A percentile compares a stretch with the other conserved stretches of the same genome.
These are phyloP conservation scores for Nycteola revayana DNA, from an alignment of 2,888 invertebrate species.

Conservation along the genomic window DNA sequence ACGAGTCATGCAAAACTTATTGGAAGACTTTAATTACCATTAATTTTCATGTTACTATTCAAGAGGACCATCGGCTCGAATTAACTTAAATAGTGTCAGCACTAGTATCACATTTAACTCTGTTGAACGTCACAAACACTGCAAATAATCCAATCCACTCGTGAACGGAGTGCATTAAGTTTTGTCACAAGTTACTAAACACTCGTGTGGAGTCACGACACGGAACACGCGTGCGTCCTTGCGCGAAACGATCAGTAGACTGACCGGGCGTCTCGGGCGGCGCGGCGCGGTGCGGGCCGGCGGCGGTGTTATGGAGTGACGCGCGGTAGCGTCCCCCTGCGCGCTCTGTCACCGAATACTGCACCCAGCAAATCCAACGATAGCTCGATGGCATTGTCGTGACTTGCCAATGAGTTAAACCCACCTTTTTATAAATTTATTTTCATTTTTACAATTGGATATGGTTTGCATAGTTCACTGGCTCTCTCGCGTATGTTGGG, in stretches of 20 bases:
- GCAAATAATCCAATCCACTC: slow-evolving; percentile 65
- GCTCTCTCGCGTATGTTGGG: too few species aligned
- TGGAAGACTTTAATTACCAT: slow-evolving; percentile 66
- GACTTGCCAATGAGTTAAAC: slow-evolving; percentile 57
- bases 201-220: slow-evolving; percentile 34
- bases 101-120: slow-evolving; percentile 56
- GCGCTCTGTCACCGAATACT: slow-evolving; percentile 42
- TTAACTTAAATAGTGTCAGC: slow-evolving; percentile 43
- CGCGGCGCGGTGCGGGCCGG: slow-evolving; percentile 32
- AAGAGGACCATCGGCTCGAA: slow-evolving; percentile 75
- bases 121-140: slow-evolving; percentile 68
- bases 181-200: slow-evolving; percentile 59
- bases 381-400: slow-evolving; percentile 56
- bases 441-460: slow-evolving; percentile 58
- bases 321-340: slow-evolving; percentile 51
- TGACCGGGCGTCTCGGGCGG: slow-evolving; percentile 36
- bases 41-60: slow-evolving; percentile 80
- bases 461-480: slow-evolving; percentile 44
- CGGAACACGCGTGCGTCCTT: slow-evolving; percentile 38
- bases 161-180: slow-evolving; percentile 54
- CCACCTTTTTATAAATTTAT: slow-evolving; percentile 60
- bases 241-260: slow-evolving; percentile 51
- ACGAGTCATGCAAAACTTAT: slow-evolving; percentile 61
- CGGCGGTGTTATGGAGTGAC: slow-evolving; percentile 31
- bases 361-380: slow-evolving; percentile 62